Evolutionary conservation across 2,888 invertebrate genomes (phyloP).

Genomic region (Horisme vitalbata): DNA sequence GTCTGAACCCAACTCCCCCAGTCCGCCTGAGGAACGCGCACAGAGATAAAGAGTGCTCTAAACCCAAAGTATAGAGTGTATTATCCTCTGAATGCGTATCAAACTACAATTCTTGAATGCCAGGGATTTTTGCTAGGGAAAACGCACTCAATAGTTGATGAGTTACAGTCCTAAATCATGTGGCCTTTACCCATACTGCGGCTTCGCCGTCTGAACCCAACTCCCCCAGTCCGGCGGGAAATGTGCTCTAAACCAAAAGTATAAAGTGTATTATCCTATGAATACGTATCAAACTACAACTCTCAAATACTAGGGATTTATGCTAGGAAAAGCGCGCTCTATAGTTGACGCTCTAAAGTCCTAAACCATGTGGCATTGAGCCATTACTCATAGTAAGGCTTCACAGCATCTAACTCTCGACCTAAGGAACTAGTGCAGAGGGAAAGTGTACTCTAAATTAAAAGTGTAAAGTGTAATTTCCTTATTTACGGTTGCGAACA

Average conservation of each 20-base stretch:
- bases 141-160: too few species aligned
- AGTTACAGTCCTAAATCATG: conserved; percentile 84
- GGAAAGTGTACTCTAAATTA: not conserved
- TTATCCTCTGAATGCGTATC: not conserved
- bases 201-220: conserved; percentile 85
- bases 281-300: too few species aligned
- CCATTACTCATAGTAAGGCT: conserved; percentile 90
- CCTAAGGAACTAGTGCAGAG: not conserved
- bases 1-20: conserved; percentile 69
- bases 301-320: too few species aligned
- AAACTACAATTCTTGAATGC: too few species aligned
- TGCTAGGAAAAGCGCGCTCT: too few species aligned
- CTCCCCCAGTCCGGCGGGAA: conserved; percentile 42
- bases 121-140: too few species aligned
- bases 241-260: not conserved
- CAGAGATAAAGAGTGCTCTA: conserved; percentile 56
- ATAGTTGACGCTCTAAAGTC: conserved; percentile 48
- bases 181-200: conserved; percentile 90
- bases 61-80: not conserved
- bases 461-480: not conserved
- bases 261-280: not conserved
- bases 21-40: conserved; percentile 57
- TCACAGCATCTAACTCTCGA: conserved; percentile 78
- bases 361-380: conserved; percentile 89
- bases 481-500: not conserved